A percentile compares a stretch with the other conserved stretches of the same genome.
Conservation (phyloP, 1,140 invertebrate species). For the Neuroterus valhalla region DNA sequence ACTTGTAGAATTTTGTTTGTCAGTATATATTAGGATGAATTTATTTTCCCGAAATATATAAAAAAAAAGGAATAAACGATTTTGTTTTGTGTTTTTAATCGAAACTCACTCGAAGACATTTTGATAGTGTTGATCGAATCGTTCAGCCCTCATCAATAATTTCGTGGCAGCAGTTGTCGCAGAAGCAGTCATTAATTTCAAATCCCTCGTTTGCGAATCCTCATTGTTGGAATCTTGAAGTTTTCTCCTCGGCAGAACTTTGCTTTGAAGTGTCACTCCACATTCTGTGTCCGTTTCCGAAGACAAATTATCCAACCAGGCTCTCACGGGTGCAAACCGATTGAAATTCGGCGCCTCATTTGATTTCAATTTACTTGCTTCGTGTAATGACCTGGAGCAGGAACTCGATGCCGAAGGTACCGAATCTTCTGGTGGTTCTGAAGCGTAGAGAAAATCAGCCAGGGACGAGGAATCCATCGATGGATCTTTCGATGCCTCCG, state of each 20-base stretch:
- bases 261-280: slow-evolving; percentile 61
- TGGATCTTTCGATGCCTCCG: slow-evolving; percentile 35
- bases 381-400: neutral
- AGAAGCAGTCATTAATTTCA: slow-evolving; percentile 61
- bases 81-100: too few relatives aligned
- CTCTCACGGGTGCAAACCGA: slow-evolving; percentile 49
- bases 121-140: slow-evolving; percentile 62
- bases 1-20: too few relatives aligned
- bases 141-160: slow-evolving; percentile 62
- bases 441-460: slow-evolving; percentile 64
- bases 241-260: slow-evolving; percentile 56
- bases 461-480: slow-evolving; percentile 51
- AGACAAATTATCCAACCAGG: slow-evolving; percentile 62
- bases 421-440: slow-evolving; percentile 61
- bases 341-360: slow-evolving; percentile 33
- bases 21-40: too few relatives aligned
- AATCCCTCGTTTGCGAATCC: slow-evolving; percentile 50
- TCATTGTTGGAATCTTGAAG: slow-evolving; percentile 31
- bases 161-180: slow-evolving; percentile 69
- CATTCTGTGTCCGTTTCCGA: slow-evolving; percentile 61
- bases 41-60: neutral
- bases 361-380: neutral
- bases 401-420: slow-evolving; percentile 23
- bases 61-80: neutral
- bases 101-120: slow-evolving; percentile 58